Percentiles rank a stretch among this genome's conserved stretches.
Conservation (phyloP, 2,888 invertebrate species). For the Rapana venosa region DNA sequence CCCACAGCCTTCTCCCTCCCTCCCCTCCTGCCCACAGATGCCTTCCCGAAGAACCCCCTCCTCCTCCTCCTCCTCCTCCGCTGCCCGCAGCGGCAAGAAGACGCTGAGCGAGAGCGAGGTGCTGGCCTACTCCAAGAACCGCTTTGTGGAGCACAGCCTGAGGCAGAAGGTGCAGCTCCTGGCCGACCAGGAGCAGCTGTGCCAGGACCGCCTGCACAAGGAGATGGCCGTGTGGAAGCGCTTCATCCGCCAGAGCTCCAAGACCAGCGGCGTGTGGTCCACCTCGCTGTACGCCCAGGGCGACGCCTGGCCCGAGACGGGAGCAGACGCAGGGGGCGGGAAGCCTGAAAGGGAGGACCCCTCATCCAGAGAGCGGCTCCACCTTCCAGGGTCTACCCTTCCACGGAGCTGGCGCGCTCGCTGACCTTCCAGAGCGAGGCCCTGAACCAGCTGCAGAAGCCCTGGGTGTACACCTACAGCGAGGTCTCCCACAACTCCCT, state of each 20-base stretch:
- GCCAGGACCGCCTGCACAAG: constrained; percentile 10
- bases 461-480: constrained; percentile 61
- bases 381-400: not conserved
- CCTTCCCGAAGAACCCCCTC: not conserved
- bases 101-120: constrained; percentile 40
- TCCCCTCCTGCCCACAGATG: not conserved
- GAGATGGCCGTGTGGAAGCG: constrained; percentile 31
- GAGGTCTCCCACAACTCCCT: constrained; percentile 60
- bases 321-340: not conserved
- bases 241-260: constrained; percentile 26
- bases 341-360: not conserved
- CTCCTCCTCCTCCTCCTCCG: not conserved
- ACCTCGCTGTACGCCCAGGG: not conserved
- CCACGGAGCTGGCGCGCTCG: constrained; percentile 30
- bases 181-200: constrained; percentile 2
- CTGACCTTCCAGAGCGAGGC: constrained; percentile 31
- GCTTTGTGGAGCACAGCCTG: constrained; percentile 34
- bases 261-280: constrained; percentile 20
- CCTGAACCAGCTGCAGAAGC: constrained; percentile 47
- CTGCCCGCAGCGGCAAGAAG: constrained; percentile 9
- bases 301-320: not conserved
- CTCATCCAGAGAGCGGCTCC: not conserved
- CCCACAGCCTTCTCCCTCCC: not conserved
- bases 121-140: constrained; percentile 40
- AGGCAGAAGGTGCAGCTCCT: constrained; percentile 3